phyloP scores from a whole-genome alignment of 2,797 vertebrate genomes.

The Catostomus latipinnis region DNA sequence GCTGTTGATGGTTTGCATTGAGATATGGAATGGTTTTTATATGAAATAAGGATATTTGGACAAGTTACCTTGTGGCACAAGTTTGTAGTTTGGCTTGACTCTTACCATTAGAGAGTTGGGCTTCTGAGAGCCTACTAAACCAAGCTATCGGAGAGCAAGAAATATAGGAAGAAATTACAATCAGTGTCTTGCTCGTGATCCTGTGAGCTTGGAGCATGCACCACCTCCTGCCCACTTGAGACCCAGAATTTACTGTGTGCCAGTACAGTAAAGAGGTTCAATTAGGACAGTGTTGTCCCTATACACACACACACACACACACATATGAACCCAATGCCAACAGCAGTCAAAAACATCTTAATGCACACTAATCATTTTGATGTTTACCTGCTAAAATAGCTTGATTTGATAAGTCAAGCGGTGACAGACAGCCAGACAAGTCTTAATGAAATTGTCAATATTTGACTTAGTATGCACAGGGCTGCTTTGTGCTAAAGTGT shows the following conservation, averaged over 20 bases:
- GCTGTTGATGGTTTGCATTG: neutral
- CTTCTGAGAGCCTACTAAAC: constrained; percentile 42
- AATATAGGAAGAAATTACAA: constrained; percentile 63
- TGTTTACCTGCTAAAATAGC: constrained; percentile 70
- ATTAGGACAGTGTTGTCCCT: constrained; percentile 54
- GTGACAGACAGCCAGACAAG: constrained; percentile 62
- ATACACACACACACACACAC: constrained; percentile 43
- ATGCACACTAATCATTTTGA: constrained; percentile 67
- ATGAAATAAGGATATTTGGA: constrained; percentile 5
- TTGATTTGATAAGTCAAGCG: constrained; percentile 71
- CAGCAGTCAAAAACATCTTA: constrained; percentile 42
- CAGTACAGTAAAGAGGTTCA: constrained; percentile 58
- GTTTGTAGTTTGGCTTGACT: constrained; percentile 14
- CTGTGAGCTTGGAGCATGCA: constrained; percentile 66
- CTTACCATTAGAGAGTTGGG: constrained; percentile 33
- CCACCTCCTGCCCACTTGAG: constrained; percentile 62
- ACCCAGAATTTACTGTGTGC: constrained; percentile 56
- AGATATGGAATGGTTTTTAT: neutral
- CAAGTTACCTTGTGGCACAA: constrained; percentile 18
- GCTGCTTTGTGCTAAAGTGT: constrained; percentile 15
- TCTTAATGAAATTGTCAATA: constrained; percentile 73
- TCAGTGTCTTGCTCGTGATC: constrained; percentile 69
- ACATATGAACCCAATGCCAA: constrained; percentile 41
- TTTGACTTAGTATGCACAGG: constrained; percentile 48
- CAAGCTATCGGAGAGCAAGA: constrained; percentile 40